phyloP scores from a whole-genome alignment of 2,888 invertebrate genomes.

The Lomographa bimaculata region DNA sequence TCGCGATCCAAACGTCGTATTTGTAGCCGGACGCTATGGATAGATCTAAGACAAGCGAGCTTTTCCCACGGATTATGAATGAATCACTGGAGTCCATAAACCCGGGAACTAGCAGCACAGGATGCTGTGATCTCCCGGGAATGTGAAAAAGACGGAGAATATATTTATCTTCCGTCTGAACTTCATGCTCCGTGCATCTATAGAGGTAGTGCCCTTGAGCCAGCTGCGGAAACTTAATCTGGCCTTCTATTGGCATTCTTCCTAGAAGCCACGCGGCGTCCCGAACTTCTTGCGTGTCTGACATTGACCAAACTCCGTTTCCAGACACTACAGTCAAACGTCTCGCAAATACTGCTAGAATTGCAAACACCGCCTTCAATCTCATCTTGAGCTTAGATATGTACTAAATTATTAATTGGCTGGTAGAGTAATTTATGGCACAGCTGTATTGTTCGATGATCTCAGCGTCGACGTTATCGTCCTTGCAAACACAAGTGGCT shows the following conservation, averaged over 20 bases:
- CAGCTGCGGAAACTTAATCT: conserved; percentile 30
- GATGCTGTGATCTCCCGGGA: conserved; percentile 27
- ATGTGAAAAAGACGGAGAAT: conserved; percentile 38
- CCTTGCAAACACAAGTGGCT: conserved; percentile 12
- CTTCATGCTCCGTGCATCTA: conserved; percentile 26
- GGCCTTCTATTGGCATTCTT: conserved; percentile 9
- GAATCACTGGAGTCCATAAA: conserved; percentile 34
- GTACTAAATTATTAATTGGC: conserved; percentile 1
- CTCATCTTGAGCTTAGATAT: conserved; percentile 2
- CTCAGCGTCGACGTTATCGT: conserved; percentile 11
- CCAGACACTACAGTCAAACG: neutral
- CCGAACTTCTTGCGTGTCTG: conserved; percentile 4
- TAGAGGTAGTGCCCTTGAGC: conserved; percentile 33
- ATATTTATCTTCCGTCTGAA: conserved; percentile 42
- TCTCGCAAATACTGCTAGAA: neutral
- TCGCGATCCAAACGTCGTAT: conserved; percentile 57
- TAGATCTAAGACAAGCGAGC: conserved; percentile 41
- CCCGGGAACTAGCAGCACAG: conserved; percentile 42
- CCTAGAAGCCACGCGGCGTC: conserved; percentile 1
- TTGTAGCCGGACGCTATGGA: conserved; percentile 67
- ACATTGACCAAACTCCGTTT: conserved; percentile 1
- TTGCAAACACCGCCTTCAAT: neutral
- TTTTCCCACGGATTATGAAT: conserved; percentile 39
- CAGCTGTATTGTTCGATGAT: conserved; percentile 12
- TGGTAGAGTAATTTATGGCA: conserved; percentile 5